phyloP scores from a whole-genome alignment of 2,113 vertebrate genomes.

The Sisor rabdophorus region DNA sequence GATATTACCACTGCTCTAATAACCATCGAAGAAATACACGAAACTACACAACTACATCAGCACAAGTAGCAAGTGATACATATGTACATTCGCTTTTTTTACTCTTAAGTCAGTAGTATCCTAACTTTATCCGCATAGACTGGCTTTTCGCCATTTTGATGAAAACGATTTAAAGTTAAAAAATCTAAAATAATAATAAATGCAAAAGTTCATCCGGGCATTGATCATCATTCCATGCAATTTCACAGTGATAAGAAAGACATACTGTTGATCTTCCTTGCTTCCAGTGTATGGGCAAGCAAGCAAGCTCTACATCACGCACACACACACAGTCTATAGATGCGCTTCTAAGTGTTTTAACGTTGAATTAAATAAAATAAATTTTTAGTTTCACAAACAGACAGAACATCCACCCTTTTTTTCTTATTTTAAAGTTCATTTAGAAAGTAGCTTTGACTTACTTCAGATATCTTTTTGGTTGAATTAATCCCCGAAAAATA shows the following conservation, averaged over 20 bases:
- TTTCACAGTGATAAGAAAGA: background rate
- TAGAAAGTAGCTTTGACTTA: slow-evolving; percentile 62
- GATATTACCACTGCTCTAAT: background rate
- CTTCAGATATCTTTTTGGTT: slow-evolving; percentile 65
- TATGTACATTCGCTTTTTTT: background rate
- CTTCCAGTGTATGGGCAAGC: background rate
- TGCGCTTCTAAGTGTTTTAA: background rate
- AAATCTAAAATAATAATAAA: too few relatives aligned
- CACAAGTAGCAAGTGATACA: background rate
- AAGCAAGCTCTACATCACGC: background rate
- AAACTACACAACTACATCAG: too few relatives aligned
- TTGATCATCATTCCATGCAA: background rate
- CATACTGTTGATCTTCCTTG: background rate
- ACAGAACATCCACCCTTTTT: too few relatives aligned
- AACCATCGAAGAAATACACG: background rate
- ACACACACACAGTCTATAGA: background rate
- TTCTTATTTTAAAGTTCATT: background rate
- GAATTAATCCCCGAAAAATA: slow-evolving; percentile 72
- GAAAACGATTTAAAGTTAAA: too few relatives aligned
- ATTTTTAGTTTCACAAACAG: too few relatives aligned
- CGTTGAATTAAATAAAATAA: background rate
- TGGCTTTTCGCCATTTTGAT: too few relatives aligned
- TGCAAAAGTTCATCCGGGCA: background rate
- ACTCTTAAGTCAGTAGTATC: background rate
- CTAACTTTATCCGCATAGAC: background rate